phyloP scores from a whole-genome alignment of 1,140 invertebrate genomes.

The Sesamia nonagrioides region DNA sequence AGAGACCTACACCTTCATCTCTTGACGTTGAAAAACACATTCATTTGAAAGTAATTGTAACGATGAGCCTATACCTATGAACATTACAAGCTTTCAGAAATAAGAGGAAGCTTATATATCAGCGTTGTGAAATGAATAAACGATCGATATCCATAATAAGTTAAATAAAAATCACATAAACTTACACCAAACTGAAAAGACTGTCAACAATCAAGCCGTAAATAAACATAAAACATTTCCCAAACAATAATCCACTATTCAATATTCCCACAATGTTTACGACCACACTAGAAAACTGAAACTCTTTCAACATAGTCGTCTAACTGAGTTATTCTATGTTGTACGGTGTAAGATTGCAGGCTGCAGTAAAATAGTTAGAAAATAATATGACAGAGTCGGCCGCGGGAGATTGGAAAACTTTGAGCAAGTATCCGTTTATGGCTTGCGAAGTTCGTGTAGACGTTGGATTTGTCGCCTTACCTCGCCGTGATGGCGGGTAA shows the following conservation, averaged over 20 bases:
- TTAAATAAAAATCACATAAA: slow-evolving; percentile 24
- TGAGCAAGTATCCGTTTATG: slow-evolving; percentile 64
- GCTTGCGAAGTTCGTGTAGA: slow-evolving; percentile 59
- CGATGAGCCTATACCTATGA: too few species aligned
- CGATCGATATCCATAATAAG: neutral
- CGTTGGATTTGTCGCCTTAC: slow-evolving; percentile 58
- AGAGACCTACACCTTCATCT: too few species aligned
- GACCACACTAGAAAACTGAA: slow-evolving; percentile 35
- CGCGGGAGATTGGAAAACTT: slow-evolving; percentile 73
- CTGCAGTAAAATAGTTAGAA: slow-evolving; percentile 73
- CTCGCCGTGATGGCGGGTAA: slow-evolving; percentile 46
- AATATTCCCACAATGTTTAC: slow-evolving; percentile 51
- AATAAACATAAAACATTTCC: slow-evolving; percentile 39
- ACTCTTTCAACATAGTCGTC: slow-evolving; percentile 43
- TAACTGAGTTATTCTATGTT: slow-evolving; percentile 48
- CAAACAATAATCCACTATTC: slow-evolving; percentile 43
- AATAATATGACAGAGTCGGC: slow-evolving; percentile 65
- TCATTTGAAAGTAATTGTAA: too few species aligned
- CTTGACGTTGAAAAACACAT: too few species aligned
- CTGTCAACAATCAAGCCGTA: neutral
- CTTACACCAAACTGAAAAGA: neutral
- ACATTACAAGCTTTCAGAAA: too few species aligned
- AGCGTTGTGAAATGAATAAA: neutral
- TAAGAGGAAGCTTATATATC: too few species aligned
- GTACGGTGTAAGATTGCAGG: slow-evolving; percentile 60